Base-by-base conservation (phyloP, 1,140 invertebrate genomes). In the Pogonus chalceus region DNA sequence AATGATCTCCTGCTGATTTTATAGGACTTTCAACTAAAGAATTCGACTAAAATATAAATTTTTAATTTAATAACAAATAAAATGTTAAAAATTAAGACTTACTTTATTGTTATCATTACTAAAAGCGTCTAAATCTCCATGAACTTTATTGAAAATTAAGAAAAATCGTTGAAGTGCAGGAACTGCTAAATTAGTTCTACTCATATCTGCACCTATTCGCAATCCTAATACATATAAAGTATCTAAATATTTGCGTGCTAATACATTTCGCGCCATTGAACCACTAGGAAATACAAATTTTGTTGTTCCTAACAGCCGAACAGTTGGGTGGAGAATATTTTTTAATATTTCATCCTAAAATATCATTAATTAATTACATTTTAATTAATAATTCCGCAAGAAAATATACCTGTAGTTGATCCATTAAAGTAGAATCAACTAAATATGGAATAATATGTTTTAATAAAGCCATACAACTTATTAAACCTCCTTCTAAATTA, bases 401-500 rank as follows among this genome's bases (percentile, higher is more conserved):
- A 31, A 53, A 55, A 58, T 57, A 66, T 69, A 87, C 87, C 71
- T 87, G 82, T 55, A 96, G 73, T 51, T 88, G 79, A 61, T 93
- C 87, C 87, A 93, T 91, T 9, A 96, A 75, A 35, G 84, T 85
- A 18, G 80, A 77, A 70, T 95, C 91, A n/a, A 81, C 84, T 55
- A 95, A 72, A 64, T 83, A 90, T 0, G 89, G 84, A 60, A 92
- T 76, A 12, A 92, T 78, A 64, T 86, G 81, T 64, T 84, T 85
- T 9, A 97, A 67, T 37, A 96, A 70, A 43, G 88, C 82, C 43
- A 95, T 69, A 52, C 87, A 88, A 2, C 90, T 90, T 51, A 96
- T 81, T 2, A 96, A 76, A 1, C 91, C 92, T 23, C 89, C 90
- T 77, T 96, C 93, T 24, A 93, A 73, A 62, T 84, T 88, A 9